Conservation (phyloP, 2,797 vertebrate genomes). For the Tenualosa thibaudeaui region DNA sequence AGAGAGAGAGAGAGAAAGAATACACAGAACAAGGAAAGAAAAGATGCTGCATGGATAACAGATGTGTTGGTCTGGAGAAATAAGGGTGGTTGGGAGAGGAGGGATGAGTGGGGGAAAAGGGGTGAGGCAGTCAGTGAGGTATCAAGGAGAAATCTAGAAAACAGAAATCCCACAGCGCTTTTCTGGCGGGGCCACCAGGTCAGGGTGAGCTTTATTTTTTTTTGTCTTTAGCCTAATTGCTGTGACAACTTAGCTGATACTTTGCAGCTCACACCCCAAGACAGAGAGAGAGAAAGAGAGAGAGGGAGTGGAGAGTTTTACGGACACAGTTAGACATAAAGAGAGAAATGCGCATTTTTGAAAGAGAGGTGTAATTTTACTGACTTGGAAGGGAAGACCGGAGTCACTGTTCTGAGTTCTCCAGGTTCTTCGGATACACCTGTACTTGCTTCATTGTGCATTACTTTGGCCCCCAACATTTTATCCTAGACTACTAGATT, state of each 20-base stretch:
- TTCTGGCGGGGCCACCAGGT: background rate
- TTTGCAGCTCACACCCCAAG: background rate
- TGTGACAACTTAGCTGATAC: background rate
- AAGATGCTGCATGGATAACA: conserved; percentile 28
- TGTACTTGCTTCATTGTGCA: background rate
- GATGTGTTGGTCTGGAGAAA: conserved; percentile 24
- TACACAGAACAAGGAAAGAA: background rate
- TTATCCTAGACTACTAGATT: background rate
- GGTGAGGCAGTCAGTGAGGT: background rate
- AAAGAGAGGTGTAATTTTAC: background rate
- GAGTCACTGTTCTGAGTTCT: background rate
- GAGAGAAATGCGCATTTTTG: background rate
- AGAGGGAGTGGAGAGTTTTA: no score
- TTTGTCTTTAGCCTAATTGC: background rate
- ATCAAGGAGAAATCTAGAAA: background rate
- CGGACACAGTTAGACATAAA: background rate
- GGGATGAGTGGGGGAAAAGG: background rate
- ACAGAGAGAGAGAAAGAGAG: background rate
- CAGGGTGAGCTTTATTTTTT: background rate
- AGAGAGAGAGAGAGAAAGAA: background rate
- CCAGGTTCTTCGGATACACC: background rate
- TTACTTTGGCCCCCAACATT: background rate
- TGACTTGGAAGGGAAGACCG: background rate
- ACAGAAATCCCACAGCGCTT: conserved; percentile 16
- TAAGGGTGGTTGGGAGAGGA: background rate